phyloP scores from a whole-genome alignment of 2,888 invertebrate genomes.

The Plusia festucae region DNA sequence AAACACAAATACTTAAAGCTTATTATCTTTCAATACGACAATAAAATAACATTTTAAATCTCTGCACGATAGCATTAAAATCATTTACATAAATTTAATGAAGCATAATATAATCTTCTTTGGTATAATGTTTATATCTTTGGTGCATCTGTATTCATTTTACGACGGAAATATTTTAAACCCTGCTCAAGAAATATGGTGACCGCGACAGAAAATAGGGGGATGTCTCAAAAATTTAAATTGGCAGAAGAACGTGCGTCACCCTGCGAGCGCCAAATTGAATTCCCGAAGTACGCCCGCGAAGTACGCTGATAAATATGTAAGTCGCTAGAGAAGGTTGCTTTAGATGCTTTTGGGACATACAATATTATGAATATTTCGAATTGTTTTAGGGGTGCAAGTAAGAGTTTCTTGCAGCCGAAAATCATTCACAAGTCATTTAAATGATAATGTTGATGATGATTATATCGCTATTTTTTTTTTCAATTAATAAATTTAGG shows the following conservation, averaged over 20 bases:
- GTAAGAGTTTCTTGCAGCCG: no score
- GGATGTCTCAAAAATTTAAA: slow-evolving; percentile 65
- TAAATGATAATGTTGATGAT: no score
- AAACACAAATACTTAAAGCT: background rate
- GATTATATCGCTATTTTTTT: no score
- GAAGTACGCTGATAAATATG: slow-evolving; percentile 65
- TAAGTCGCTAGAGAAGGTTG: slow-evolving; percentile 59
- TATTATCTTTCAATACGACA: background rate
- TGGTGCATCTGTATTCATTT: slow-evolving; percentile 22
- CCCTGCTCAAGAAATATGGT: slow-evolving; percentile 44
- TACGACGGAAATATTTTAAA: slow-evolving; percentile 26
- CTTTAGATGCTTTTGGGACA: slow-evolving; percentile 56
- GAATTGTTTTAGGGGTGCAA: slow-evolving; percentile 35
- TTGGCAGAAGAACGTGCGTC: slow-evolving; percentile 60
- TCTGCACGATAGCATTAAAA: no score
- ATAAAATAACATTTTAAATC: slow-evolving; percentile 5
- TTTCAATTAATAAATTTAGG: no score
- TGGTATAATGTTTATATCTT: slow-evolving; percentile 12
- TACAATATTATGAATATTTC: slow-evolving; percentile 63
- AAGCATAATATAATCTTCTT: background rate
- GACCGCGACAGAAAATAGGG: slow-evolving; percentile 36
- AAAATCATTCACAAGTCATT: no score
- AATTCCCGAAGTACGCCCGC: slow-evolving; percentile 60
- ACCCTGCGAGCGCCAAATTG: slow-evolving; percentile 63
- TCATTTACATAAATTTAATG: background rate